A percentile compares a stretch with the other conserved stretches of the same genome.
phyloP scores from a whole-genome alignment of 2,888 invertebrate genomes.

The Physocephala rufipes region DNA sequence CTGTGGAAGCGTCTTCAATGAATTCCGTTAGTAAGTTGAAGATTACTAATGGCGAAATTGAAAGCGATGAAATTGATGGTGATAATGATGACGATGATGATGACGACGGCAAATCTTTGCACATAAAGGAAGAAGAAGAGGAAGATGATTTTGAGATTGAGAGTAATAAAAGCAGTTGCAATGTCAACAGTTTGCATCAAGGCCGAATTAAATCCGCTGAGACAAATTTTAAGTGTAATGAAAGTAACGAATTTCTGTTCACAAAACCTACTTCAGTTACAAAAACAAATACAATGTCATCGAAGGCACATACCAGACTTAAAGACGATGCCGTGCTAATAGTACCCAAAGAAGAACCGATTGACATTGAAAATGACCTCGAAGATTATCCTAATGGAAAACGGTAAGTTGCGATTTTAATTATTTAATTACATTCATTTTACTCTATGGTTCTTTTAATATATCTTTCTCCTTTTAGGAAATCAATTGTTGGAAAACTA shows the following conservation, averaged over 20 bases:
- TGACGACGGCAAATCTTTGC: slow-evolving; percentile 42
- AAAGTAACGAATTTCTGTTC: neutral
- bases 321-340: slow-evolving; percentile 46
- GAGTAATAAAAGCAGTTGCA: slow-evolving; percentile 7
- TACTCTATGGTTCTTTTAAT: neutral
- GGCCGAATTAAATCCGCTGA: neutral
- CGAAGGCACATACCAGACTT: slow-evolving; percentile 11
- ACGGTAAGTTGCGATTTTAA: slow-evolving; percentile 11
- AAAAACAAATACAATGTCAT: slow-evolving; percentile 42
- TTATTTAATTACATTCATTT: too few relatives aligned
- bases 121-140: slow-evolving; percentile 50
- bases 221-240: neutral
- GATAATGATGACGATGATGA: slow-evolving; percentile 43
- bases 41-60: slow-evolving; percentile 34
- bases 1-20: slow-evolving; percentile 24
- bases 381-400: slow-evolving; percentile 30
- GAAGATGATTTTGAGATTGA: neutral
- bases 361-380: slow-evolving; percentile 60
- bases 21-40: slow-evolving; percentile 45
- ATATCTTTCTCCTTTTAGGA: neutral
- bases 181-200: neutral
- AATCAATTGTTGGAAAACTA: slow-evolving; percentile 31
- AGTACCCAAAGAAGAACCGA: slow-evolving; percentile 63
- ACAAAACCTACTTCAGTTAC: neutral
- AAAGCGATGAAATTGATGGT: slow-evolving; percentile 38